phyloP scores from a whole-genome alignment of 2,888 invertebrate species.

The Argynnis bischoffii region DNA sequence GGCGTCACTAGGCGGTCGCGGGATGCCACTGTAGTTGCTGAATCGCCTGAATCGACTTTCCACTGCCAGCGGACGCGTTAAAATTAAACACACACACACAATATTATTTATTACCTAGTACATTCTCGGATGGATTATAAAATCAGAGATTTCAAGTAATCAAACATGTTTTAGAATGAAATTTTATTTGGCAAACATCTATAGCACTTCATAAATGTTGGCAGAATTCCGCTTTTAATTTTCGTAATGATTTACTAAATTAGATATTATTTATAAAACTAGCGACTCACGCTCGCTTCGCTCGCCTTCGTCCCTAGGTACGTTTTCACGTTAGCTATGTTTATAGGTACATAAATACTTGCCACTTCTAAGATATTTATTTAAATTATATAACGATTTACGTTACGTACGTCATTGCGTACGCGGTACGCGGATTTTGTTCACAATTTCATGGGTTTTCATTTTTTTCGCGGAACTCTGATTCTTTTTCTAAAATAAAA shows the following conservation, averaged over 20 bases:
- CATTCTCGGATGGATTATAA: constrained; percentile 64
- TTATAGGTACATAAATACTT: too few relatives aligned
- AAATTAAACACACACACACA: constrained; percentile 57
- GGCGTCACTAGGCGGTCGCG: constrained; percentile 46
- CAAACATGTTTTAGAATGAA: constrained; percentile 5
- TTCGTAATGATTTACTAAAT: not conserved
- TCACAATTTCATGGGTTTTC: too few relatives aligned
- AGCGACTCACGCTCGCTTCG: too few relatives aligned
- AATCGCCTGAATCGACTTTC: constrained; percentile 30
- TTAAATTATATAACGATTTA: too few relatives aligned
- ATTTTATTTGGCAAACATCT: constrained; percentile 27
- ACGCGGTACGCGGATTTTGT: too few relatives aligned
- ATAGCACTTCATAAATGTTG: constrained; percentile 1
- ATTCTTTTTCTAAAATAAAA: too few relatives aligned
- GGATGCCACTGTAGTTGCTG: constrained; percentile 52
- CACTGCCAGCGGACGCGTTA: constrained; percentile 47
- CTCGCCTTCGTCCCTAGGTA: too few relatives aligned
- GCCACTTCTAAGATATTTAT: too few relatives aligned
- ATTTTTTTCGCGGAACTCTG: too few relatives aligned
- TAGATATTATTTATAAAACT: too few relatives aligned
- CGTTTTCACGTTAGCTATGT: too few relatives aligned
- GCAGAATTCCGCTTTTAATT: not conserved
- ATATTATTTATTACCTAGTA: constrained; percentile 70
- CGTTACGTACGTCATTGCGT: too few relatives aligned
- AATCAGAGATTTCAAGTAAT: constrained; percentile 52